phyloP scores from a whole-genome alignment of 2,888 invertebrate genomes.

The Andricus quercusramuli region DNA sequence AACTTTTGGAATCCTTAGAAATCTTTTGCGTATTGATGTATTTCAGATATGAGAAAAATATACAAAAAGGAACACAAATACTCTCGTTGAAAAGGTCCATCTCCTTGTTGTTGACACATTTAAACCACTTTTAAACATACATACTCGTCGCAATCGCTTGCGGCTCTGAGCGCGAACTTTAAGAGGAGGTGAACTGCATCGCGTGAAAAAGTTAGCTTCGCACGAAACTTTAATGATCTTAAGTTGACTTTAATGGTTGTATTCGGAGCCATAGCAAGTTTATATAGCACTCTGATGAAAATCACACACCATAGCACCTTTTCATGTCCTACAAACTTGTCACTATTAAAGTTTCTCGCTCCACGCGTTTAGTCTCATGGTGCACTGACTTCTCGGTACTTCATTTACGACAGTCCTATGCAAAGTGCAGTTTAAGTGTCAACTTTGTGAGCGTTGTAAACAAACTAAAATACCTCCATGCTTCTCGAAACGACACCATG shows the following conservation, averaged over 20 bases:
- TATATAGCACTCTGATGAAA: not conserved
- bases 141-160: not conserved
- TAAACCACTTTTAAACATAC: not conserved
- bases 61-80: not conserved
- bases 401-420: slow-evolving; percentile 47
- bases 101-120: not conserved
- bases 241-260: slow-evolving; percentile 25
- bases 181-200: slow-evolving; percentile 6
- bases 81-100: not conserved
- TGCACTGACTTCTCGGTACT: slow-evolving; percentile 47
- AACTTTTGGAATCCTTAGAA: no score
- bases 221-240: slow-evolving; percentile 26
- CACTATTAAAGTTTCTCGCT: slow-evolving; percentile 49
- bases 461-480: slow-evolving; percentile 16
- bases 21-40: no score
- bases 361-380: slow-evolving; percentile 43
- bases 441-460: slow-evolving; percentile 14
- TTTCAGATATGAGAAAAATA: no score
- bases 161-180: not conserved
- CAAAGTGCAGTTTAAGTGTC: slow-evolving; percentile 29
- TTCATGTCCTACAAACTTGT: slow-evolving; percentile 48
- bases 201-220: slow-evolving; percentile 8
- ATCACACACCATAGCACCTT: slow-evolving; percentile 6
- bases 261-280: not conserved
- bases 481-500: not conserved